Evolutionary conservation across 1,140 invertebrate species (phyloP), one percentile per base, ranked within the genome.

Genomic region (Paracyclopina nana): DNA sequence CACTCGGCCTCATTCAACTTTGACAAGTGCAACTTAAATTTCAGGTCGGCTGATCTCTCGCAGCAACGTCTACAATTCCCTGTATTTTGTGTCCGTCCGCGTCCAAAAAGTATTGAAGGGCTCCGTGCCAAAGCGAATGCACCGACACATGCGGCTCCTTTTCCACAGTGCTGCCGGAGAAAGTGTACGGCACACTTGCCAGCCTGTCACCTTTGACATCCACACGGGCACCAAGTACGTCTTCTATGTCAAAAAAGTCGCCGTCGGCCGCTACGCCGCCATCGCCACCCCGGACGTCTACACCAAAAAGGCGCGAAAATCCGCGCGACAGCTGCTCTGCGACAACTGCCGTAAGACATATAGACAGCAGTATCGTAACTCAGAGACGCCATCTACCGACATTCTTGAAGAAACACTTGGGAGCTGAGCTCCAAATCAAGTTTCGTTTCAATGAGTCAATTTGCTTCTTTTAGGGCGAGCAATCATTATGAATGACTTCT

Each of bases 171-270:
- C 14, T n/a, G 34, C 14, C 14, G 34, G 20, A n/a, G 34, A 38
- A 38, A 38, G 20, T n/a, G 34, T 38, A n/a, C 14, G 20, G 14
- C 34, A n/a, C 34, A n/a, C 20, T 38, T 38, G 34, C 20, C n/a
- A 38, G 34, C 34, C 34, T 16, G 9, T 38, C 34, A 38, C 14
- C n/a, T 38, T 38, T 38, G 34, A 38, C 34, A 20, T 38, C n/a
- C 14, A 38, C n/a, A 20, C 34, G 34, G 20, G 20, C 34, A 38
- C n/a, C 14, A 38, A 38, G 34, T 38, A 38, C 20, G n/a, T 38
- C 34, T 16, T 38, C 14, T 38, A 16, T 20, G 20, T 38, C 34
- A 38, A 38, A 20, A n/a, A 20, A 16, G n/a, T 38, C 3, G 34
- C n/a, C 9, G n/a, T 20, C 14, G 34, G n/a, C 8, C 34, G 34